Base-by-base conservation (phyloP, 2,888 invertebrate species). In the Branchellion lobata region DNA sequence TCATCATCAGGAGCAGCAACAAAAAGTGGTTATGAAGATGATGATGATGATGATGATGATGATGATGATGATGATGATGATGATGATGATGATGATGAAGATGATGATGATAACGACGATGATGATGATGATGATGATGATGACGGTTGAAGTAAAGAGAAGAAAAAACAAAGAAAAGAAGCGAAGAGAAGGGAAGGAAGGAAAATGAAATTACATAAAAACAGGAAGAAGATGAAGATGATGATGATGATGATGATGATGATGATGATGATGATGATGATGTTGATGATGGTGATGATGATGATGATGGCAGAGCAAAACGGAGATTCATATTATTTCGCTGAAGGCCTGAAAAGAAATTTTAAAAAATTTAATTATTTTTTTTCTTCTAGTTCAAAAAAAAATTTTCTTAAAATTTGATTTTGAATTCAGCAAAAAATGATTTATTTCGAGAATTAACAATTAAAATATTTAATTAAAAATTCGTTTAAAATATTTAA, bases 11-110 rank as follows among this genome's bases (percentile, higher is more conserved):
- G 0, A 40, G 31, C 40, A 36, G 3, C 73, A 24, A 40, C 5
- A 8, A 14, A 40, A 8, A 40, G 14, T 40, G n/a, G 21, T 65
- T 11, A 65, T 65, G n/a, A 29, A 11, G 47, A 1, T 40, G 73
- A 1, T 73, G 73, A 73, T 73, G 73, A 73, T 73, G 73, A 73
- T 73, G 73, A 73, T 73, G 73, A 40, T 40, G 47, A 73, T 40
- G 73, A 40, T 73, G 73, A 73, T 73, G 73, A 73, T 73, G 73
- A 36, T 73, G 73, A 73, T 73, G 73, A 40, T 36, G 47, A 73
- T 57, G 76, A 57, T 8, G 40, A 40, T 14, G 61, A 57, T 14
- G 21, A 24, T 24, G 36, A 53, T 8, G 71, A 51, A 21, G 33
- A 51, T 5, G 33, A 47, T 27, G 71, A n/a, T 72, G 11, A 53